Evolutionary conservation across 2,113 vertebrate species (phyloP), one percentile per base, ranked within the genome.

Genomic region (Cyanoderma ruficeps): DNA sequence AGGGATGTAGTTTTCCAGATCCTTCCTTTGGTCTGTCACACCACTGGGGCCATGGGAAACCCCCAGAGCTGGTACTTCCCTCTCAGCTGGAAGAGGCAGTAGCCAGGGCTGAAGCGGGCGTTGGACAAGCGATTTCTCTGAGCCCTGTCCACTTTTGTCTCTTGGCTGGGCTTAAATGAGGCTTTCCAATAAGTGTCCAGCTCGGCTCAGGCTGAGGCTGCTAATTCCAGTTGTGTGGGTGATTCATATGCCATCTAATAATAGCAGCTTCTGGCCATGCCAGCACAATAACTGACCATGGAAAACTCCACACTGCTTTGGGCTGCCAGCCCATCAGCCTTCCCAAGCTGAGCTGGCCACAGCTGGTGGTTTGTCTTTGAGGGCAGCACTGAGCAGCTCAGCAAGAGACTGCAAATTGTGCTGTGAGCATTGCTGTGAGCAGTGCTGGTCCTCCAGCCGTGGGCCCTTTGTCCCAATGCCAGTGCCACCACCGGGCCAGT

Each of bases 221-320:
- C 69, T 87, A 47, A 31, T 72, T 94, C 76, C 74, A 8, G 21
- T 31, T 2, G 0, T n/a, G 47, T 0, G 13, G 37, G 64, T 94
- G 91, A 96, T 82, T 96, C 95, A 93, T 89, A 65, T 49, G 79
- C 80, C 83, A 83, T 37, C 80, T 93, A 94, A 80, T 90, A 93
- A 88, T 88, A 93, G 83, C 76, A 83, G 31, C 63, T 70, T 64
- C 69, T 8, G 39, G 71, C 50, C 91, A 89, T 77, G 93, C 88
- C 92, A 95, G 76, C 49, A 52, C 60, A 72, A 57, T 28, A 82
- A 87, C 70, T 91, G 90, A 76, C 90, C 92, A 87, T n/a, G 90
- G 94, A 93, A 95, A 91, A 85, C 70, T 87, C 57, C 78, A 33
- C 85, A 22, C 28, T 19, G 55, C 53, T 76, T 72, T 61, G 63